Percentiles rank a stretch among this genome's conserved stretches.
These are phyloP conservation scores for Catostylus mosaicus DNA, from an alignment of 30 jellyfish, hydroid and myxozoan genomes.

Conservation along the genomic window DNA sequence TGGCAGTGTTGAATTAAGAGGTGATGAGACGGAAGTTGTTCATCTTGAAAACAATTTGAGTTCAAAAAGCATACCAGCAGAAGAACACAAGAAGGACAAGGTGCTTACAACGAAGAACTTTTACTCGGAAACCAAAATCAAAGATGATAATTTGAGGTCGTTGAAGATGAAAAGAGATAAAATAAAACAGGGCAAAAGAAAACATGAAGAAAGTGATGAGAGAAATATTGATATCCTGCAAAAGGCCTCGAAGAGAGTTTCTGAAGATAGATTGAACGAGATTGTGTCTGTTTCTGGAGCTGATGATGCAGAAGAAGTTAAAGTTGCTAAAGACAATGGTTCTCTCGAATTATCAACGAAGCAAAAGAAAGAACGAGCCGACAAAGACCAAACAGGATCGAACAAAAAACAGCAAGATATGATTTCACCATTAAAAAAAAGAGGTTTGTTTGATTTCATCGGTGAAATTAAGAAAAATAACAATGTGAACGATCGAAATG, in stretches of 20 bases:
- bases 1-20: neutral
- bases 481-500: neutral
- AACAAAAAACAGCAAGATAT: neutral
- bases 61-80: too few relatives aligned
- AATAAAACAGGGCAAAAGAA: neutral
- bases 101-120: neutral
- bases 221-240: neutral
- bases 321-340: neutral
- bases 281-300: neutral
- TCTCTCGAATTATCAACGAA: too few relatives aligned
- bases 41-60: too few relatives aligned
- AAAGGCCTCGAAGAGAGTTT: too few relatives aligned
- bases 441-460: slow-evolving; percentile 30
- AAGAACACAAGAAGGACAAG: neutral
- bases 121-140: neutral
- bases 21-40: neutral
- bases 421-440: slow-evolving; percentile 1
- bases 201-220: neutral
- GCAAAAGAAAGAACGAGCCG: too few relatives aligned
- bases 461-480: neutral
- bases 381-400: neutral
- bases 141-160: neutral
- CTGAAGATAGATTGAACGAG: too few relatives aligned
- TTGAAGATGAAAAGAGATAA: neutral
- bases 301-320: neutral